Conservation (phyloP, 1,140 invertebrate species). For the Scaptomyza pallida region DNA sequence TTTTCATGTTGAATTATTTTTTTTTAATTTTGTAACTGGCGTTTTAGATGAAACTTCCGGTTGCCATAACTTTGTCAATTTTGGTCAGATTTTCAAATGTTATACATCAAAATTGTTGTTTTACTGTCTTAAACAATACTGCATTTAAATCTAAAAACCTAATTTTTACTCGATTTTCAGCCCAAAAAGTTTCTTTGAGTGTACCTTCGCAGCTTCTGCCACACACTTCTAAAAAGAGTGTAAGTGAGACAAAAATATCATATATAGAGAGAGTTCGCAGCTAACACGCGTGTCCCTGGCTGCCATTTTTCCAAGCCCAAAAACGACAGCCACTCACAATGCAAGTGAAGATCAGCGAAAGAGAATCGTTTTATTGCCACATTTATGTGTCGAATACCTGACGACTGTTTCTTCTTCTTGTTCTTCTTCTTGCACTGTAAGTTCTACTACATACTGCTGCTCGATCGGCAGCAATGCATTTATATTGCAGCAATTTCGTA, state of each 20-base stretch:
- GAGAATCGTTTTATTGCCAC: conserved; percentile 67
- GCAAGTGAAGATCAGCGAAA: conserved; percentile 19
- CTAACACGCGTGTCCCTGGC: conserved; percentile 57
- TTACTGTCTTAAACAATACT: no score
- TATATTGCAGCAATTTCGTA: conserved; percentile 81
- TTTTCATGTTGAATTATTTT: no score
- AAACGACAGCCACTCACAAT: conserved; percentile 4
- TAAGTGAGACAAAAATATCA: background rate
- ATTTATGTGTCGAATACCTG: conserved; percentile 48
- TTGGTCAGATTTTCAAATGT: no score
- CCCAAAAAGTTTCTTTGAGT: no score
- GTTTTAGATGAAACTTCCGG: no score
- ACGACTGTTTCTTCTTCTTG: conserved; percentile 1
- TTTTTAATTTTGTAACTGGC: no score
- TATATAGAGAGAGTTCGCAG: background rate
- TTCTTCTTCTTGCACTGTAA: background rate
- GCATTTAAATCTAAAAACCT: no score
- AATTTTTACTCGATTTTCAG: background rate
- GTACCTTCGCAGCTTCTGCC: conserved; percentile 13
- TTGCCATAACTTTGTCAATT: no score
- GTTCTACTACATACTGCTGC: background rate
- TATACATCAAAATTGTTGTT: no score
- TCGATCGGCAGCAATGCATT: conserved; percentile 76
- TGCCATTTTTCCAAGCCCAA: conserved; percentile 37
- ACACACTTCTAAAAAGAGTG: conserved; percentile 39